Conservation (phyloP, 2,888 invertebrate species). For the Meliscaeva auricollis region DNA sequence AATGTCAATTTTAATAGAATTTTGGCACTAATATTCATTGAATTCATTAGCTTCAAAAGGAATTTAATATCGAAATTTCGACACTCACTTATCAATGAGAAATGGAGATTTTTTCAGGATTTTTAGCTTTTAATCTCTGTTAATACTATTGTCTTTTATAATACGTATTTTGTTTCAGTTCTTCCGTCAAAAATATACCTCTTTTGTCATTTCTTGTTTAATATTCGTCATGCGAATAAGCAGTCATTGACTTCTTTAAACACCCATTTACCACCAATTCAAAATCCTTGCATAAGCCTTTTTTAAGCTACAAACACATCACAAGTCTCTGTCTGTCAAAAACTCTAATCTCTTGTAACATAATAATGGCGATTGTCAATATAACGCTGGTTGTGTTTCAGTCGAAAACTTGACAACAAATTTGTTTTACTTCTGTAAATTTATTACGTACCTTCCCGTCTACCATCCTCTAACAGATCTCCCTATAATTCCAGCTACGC, state of each 20-base stretch:
- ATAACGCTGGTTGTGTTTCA: conserved; percentile 23
- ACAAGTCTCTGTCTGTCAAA: conserved; percentile 39
- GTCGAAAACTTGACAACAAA: conserved; percentile 34
- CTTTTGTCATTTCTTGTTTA: too few relatives aligned
- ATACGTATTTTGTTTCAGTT: too few relatives aligned
- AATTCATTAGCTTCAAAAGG: too few relatives aligned
- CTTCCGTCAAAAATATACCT: too few relatives aligned
- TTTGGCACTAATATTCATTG: too few relatives aligned
- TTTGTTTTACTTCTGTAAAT: conserved; percentile 47
- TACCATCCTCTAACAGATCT: neutral
- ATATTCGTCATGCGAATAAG: conserved; percentile 19
- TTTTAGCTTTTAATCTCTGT: too few relatives aligned
- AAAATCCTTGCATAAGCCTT: conserved; percentile 39
- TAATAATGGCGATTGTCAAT: conserved; percentile 55
- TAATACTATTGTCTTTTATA: too few relatives aligned
- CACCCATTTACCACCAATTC: conserved; percentile 26
- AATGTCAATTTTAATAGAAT: too few relatives aligned
- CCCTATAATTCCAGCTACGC: conserved; percentile 20
- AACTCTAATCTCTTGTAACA: conserved; percentile 55
- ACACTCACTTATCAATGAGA: too few relatives aligned
- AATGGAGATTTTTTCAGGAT: too few relatives aligned
- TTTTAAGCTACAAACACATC: conserved; percentile 26
- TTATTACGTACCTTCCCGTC: conserved; percentile 1
- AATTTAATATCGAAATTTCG: too few relatives aligned
- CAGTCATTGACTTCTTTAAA: conserved; percentile 51